These are phyloP conservation scores for Pantherophis vulpinus DNA, from an alignment of 2,797 vertebrate species.

Conservation along the genomic window DNA sequence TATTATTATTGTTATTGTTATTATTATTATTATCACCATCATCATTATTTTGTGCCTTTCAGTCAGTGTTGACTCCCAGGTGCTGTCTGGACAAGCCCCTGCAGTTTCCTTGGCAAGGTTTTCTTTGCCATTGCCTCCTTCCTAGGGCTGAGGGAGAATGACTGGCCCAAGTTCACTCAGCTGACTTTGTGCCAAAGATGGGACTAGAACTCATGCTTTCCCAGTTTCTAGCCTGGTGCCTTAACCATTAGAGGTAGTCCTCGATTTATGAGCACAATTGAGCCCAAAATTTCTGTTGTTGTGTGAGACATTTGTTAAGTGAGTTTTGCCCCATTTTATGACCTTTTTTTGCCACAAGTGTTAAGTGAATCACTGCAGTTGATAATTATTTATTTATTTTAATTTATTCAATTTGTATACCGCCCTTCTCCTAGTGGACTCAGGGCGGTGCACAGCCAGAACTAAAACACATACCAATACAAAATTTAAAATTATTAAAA, in stretches of 20 bases:
- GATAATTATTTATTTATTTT: too few relatives aligned
- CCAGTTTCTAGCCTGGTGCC: not conserved
- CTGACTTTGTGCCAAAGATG: not conserved
- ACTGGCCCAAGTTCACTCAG: not conserved
- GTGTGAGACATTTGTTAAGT: not conserved
- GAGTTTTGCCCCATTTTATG: not conserved
- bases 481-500: too few relatives aligned
- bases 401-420: too few relatives aligned
- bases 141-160: not conserved
- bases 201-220: not conserved
- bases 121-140: not conserved
- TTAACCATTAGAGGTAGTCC: not conserved
- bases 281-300: not conserved
- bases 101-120: not conserved
- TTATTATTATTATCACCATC: too few relatives aligned
- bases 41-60: not conserved
- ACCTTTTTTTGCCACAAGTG: not conserved
- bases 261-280: not conserved
- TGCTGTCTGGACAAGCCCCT: not conserved
- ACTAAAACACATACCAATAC: too few relatives aligned
- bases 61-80: not conserved
- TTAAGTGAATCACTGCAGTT: not conserved
- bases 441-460: too few relatives aligned
- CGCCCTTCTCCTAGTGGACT: too few relatives aligned
- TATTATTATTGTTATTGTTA: too few relatives aligned